Evolutionary conservation across 2,797 vertebrate species (phyloP), one percentile per base, ranked within the genome.

Genomic region (Spinus olivaceus): DNA sequence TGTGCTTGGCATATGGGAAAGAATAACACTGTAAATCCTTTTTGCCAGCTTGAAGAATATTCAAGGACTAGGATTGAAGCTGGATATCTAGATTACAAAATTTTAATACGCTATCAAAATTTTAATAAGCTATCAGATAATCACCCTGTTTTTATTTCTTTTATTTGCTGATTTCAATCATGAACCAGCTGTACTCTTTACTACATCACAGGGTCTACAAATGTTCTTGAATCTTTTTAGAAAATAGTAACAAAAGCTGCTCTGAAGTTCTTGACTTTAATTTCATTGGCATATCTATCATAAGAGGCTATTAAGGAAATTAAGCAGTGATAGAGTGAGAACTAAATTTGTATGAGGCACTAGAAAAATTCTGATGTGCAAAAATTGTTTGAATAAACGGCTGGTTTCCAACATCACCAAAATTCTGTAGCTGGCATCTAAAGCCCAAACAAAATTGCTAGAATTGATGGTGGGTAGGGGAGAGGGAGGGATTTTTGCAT

Each of bases 271-370:
- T 91, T 87, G 51, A 80, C 46, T 86, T 84, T 57, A 69, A 65
- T 88, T 96, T 94, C 47, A 17, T 71, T 79, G 77, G 9, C 39
- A 60, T 81, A 91, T 65, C 61, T 32, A 81, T 76, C 42, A 42
- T 44, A 70, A 84, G 54, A 92, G 21, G 8, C 28, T 90, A 72
- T 72, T 90, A 86, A 84, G 54, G 42, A 96, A 86, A 91, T 92
- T 81, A 86, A 65, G 30, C 30, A 47, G 69, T 79, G 61, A 35
- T 17, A 81, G 42, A 60, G 37, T 46, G 32, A 70, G 54, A 88
- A 86, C 59, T 56, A 86, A 81, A 92, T 92, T 69, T 94, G 28
- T 86, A 51, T 59, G 66, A 81, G 24, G 39, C 50, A 63, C 42
- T 56, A 90, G 71, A 88, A 88, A 94, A 91, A 78, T 46, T 79